Base-by-base conservation (phyloP, 1,140 invertebrate genomes). In the Adoxophyes honmai region DNA sequence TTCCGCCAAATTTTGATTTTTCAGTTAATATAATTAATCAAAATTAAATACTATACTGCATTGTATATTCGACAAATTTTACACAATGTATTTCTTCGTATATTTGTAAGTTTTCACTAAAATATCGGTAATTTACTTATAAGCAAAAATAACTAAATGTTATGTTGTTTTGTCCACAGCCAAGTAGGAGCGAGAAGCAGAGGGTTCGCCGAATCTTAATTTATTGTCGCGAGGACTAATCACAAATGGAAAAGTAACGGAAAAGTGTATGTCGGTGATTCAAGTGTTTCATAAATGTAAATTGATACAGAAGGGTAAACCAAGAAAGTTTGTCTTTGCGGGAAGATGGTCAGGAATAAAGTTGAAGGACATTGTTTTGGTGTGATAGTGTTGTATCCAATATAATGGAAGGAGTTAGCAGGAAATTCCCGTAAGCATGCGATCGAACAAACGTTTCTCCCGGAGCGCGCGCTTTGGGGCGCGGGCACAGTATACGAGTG, bases 361-460 rank as follows among this genome's bases (percentile, higher is more conserved):
- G 75, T 65, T 57, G 82, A 70, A 55, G 85, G 82, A 88, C 85
- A 86, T 78, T 81, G 73, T 73, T 78, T 66, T 86, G 85, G 85
- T 81, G 76, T 84, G 85, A 76, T 77, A 85, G 82, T 86, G 85
- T 88, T 88, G 85, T 88, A 86, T 88, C 85, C 85, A 79, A 75
- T 81, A 76, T 75, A 64, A 80, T 86, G 85, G 85, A 88, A 88
- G 85, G 77, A 66, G 70, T 70, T 60, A 75, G 74, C 63, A 66
- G 69, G 75, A 74, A 75, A 78, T 79, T 86, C 85, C 85, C 85
- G 82, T 73, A 73, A 73, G 67, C 57, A 73, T 39, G 68, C 66
- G 60, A 66, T 55, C 62, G 63, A 75, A 71, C 59, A 68, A 69
- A 62, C 53, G 66, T 77, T 75, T 70, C 72, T 77, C 72, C 68